Evolutionary conservation across 1,140 invertebrate genomes (phyloP).

Genomic region (Neomicropteryx cornuta): DNA sequence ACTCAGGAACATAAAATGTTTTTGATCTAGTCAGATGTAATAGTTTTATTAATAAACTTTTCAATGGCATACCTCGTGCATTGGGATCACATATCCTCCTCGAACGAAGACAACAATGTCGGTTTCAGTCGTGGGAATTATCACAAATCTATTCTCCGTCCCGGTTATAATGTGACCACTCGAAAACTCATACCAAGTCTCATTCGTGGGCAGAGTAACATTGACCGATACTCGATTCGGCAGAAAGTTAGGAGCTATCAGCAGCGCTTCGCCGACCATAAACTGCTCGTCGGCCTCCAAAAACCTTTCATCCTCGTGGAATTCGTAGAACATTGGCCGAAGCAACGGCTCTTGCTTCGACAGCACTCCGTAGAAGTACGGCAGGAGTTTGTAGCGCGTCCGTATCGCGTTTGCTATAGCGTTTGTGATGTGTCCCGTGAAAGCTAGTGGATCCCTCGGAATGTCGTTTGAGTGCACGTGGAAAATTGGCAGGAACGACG

Average conservation of each 20-base stretch:
- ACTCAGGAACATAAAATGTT: too few species aligned
- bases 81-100: constrained; percentile 23
- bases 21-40: too few species aligned
- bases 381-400: constrained; percentile 20
- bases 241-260: constrained; percentile 29
- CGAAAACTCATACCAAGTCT: constrained; percentile 30
- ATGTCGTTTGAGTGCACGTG: constrained; percentile 24
- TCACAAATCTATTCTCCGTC: constrained; percentile 20
- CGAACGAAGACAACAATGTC: constrained; percentile 27
- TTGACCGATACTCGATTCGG: constrained; percentile 25
- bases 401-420: constrained; percentile 21
- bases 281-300: constrained; percentile 23
- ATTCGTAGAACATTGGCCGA: constrained; percentile 34
- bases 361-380: constrained; percentile 27
- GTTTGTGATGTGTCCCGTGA: constrained; percentile 19
- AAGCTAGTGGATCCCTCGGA: constrained; percentile 22
- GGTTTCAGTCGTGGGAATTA: constrained; percentile 25
- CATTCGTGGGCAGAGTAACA: constrained; percentile 24
- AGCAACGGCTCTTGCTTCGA: constrained; percentile 28
- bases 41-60: too few species aligned
- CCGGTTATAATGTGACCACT: constrained; percentile 21
- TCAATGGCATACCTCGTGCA: constrained; percentile 24
- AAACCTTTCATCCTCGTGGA: constrained; percentile 18
- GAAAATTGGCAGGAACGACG: constrained; percentile 25
- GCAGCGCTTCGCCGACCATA: constrained; percentile 24